phyloP scores from a whole-genome alignment of 1,140 invertebrate species.

The Pseudomyrmex flavicornis region DNA sequence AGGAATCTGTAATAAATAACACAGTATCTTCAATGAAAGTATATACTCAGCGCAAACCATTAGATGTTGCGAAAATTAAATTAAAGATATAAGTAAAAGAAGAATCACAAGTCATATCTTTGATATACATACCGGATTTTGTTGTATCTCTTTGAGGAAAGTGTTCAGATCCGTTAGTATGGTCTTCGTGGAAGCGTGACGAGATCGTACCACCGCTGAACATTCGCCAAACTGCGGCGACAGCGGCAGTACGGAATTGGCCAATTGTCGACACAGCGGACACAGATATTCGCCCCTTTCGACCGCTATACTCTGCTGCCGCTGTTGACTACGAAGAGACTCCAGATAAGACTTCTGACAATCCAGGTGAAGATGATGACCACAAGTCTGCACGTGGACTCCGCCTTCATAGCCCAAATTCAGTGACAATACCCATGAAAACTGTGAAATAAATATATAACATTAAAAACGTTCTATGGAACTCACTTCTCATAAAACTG shows the following conservation, averaged over 20 bases:
- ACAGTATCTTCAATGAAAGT: neutral
- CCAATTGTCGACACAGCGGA: slow-evolving; percentile 96
- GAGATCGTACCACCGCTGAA: slow-evolving; percentile 87
- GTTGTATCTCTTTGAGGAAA: slow-evolving; percentile 89
- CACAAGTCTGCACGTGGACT: slow-evolving; percentile 97
- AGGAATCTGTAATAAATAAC: slow-evolving; percentile 81
- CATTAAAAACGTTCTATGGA: slow-evolving; percentile 5
- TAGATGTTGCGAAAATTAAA: neutral
- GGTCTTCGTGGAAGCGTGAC: slow-evolving; percentile 85
- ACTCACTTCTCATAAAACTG: neutral
- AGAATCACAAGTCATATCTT: no score
- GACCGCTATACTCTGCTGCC: slow-evolving; percentile 90
- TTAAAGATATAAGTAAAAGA: neutral
- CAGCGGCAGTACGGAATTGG: slow-evolving; percentile 96
- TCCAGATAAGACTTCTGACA: slow-evolving; percentile 95
- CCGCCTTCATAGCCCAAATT: slow-evolving; percentile 97
- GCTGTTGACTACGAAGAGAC: slow-evolving; percentile 91
- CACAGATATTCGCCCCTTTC: slow-evolving; percentile 96
- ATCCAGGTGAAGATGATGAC: slow-evolving; percentile 97
- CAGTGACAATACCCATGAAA: slow-evolving; percentile 93
- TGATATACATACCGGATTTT: slow-evolving; percentile 86
- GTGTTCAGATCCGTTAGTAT: slow-evolving; percentile 87
- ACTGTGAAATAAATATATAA: slow-evolving; percentile 81
- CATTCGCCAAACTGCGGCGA: slow-evolving; percentile 91
- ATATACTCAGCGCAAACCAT: neutral